A percentile compares a stretch with the other conserved stretches of the same genome.
These are phyloP conservation scores for Echinarachnius parma DNA, from an alignment of 53 echinoderm and acorn worm genomes.

Conservation along the genomic window DNA sequence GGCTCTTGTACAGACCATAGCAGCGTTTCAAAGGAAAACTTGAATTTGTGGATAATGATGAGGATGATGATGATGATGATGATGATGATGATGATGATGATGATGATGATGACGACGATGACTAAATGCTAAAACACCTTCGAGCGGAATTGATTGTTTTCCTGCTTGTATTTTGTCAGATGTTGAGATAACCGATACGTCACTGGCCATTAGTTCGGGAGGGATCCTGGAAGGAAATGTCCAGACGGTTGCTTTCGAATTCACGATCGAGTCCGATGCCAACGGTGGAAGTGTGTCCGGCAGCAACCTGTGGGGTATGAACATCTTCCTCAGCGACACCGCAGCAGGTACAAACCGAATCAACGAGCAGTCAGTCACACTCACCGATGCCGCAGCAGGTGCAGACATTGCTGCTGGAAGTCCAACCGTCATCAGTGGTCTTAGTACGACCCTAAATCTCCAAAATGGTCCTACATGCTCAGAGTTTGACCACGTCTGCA, in stretches of 20 bases:
- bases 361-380: slow-evolving; percentile 11
- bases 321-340: slow-evolving; percentile 56
- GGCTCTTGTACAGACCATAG: too few species aligned
- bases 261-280: not conserved
- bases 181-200: slow-evolving; percentile 14
- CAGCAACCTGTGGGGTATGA: slow-evolving; percentile 52
- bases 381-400: slow-evolving; percentile 30
- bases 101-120: too few species aligned
- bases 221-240: slow-evolving; percentile 14
- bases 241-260: slow-evolving; percentile 1
- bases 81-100: too few species aligned
- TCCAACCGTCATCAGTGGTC: slow-evolving; percentile 17
- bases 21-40: too few species aligned
- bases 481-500: slow-evolving; percentile 63
- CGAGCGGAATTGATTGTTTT: not conserved
- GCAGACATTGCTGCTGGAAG: slow-evolving; percentile 39
- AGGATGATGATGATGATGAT: too few species aligned
- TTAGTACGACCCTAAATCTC: slow-evolving; percentile 48
- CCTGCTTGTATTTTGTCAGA: not conserved
- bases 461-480: slow-evolving; percentile 43
- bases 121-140: too few species aligned
- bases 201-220: not conserved
- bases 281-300: slow-evolving; percentile 45
- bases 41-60: too few species aligned
- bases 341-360: slow-evolving; percentile 50